These are phyloP conservation scores for Rhipidura dahli DNA, from an alignment of 2,113 vertebrate species.

Conservation along the genomic window DNA sequence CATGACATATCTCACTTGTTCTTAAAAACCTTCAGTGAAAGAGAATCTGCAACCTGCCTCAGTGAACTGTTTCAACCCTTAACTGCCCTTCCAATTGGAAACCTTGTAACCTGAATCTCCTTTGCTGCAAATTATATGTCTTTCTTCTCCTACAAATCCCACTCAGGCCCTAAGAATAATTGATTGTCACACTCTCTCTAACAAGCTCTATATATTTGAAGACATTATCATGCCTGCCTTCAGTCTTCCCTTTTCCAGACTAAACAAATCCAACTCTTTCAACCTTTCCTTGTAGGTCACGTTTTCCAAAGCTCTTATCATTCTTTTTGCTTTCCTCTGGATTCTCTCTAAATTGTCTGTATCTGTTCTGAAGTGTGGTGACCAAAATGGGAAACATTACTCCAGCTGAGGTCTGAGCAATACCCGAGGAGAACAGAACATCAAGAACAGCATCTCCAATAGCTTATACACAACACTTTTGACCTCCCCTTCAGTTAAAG, in stretches of 20 bases:
- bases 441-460: background rate
- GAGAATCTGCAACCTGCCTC: constrained; percentile 2
- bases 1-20: constrained; percentile 34
- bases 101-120: background rate
- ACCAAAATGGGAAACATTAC: background rate
- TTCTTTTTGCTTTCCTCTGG: constrained; percentile 7
- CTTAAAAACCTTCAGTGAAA: constrained; percentile 17
- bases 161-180: constrained; percentile 12
- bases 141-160: constrained; percentile 8
- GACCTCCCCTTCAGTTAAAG: background rate
- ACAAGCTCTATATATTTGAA: constrained; percentile 40
- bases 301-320: constrained; percentile 44
- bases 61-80: constrained; percentile 2
- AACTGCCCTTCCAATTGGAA: background rate
- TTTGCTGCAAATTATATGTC: background rate
- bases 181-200: background rate
- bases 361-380: constrained; percentile 6
- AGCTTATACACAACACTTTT: background rate
- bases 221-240: constrained; percentile 44
- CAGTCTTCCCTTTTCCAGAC: constrained; percentile 43
- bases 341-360: constrained; percentile 1
- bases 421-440: background rate
- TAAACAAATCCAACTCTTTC: constrained; percentile 58
- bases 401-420: background rate
- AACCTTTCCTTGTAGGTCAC: constrained; percentile 49